Base-by-base conservation (phyloP, 2,113 vertebrate species). In the Desmodus rotundus region DNA sequence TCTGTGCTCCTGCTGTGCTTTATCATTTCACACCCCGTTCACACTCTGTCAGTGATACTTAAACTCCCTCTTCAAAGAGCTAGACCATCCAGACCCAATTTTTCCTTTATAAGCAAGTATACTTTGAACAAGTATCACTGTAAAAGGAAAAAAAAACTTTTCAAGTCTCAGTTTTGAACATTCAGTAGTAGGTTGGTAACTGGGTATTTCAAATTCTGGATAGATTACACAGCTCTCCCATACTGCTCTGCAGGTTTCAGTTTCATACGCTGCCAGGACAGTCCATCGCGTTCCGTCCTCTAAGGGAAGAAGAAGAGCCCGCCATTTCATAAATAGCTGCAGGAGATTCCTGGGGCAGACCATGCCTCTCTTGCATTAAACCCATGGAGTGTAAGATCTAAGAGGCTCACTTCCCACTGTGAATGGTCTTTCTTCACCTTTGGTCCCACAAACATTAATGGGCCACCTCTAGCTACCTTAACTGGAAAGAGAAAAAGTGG, bases 181-280 rank as follows among this genome's bases (percentile, higher is more conserved):
- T 67, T 63, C 41, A 50, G 77, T 2, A 11, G 87, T 72, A 56
- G 92, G 88, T 17, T 76, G 78, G 73, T 45, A 89, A 78, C 28
- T 56, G 15, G 28, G 65, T 87, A 86, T 83, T 96, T 95, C 78
- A 91, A 89, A 97, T 90, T 96, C 95, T 6, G 2, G 70, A 36
- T 56, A 65, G 78, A 76, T 85, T 19, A 63, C 19, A 86, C 38
- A 74, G 61, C 5, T 96, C 65, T 91, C 86, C 12, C 15, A 28
- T 13, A n/a, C 28, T 74, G 63, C 67, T 94, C 86, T 92, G 52
- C 65, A 77, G 89, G 74, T 76, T 95, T 94, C 93, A 87, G 87
- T 92, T 96, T 95, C 93, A 84, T 19, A 67, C 26, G 7, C 1
- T 45, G 9, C 38, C 16, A 63, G 13, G 65, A 81, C n/a, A 94